These are phyloP conservation scores for Lagopus muta DNA, from an alignment of 2,113 vertebrate genomes.

Conservation along the genomic window DNA sequence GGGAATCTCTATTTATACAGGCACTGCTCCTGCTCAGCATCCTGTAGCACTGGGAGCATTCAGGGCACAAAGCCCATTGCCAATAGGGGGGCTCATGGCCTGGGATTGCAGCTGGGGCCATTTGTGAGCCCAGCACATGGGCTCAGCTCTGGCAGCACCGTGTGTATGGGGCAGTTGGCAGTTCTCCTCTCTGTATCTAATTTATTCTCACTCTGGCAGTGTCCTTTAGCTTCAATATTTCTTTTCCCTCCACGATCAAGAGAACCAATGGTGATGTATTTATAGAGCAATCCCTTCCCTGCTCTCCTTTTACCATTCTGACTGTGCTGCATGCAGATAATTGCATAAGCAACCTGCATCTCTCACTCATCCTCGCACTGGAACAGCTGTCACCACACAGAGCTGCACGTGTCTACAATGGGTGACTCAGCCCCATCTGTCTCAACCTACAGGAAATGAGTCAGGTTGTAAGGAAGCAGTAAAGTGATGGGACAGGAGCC, in stretches of 20 bases:
- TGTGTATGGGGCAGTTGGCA: accelerated
- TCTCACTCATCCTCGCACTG: not conserved
- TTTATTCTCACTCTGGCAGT: not conserved
- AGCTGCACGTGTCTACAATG: not conserved
- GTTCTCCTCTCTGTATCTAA: not conserved
- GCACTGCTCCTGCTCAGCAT: not conserved
- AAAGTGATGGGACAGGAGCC: not conserved
- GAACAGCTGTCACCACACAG: not conserved
- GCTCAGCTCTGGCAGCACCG: accelerated
- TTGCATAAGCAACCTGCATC: not conserved
- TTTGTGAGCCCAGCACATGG: too few relatives aligned
- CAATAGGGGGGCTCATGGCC: too few relatives aligned
- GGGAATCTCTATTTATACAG: not conserved
- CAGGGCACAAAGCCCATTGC: not conserved
- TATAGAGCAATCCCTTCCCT: not conserved
- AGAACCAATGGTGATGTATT: not conserved
- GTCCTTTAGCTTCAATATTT: not conserved
- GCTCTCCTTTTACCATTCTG: not conserved
- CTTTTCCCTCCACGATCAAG: not conserved
- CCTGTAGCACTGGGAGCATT: not conserved
- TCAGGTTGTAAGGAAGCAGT: conserved; percentile 42
- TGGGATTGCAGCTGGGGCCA: too few relatives aligned
- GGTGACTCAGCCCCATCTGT: conserved; percentile 52
- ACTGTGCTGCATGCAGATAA: not conserved
- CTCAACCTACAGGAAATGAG: conserved; percentile 55